Conservation (phyloP, 2,797 vertebrate species). For the Channallabes apus region DNA sequence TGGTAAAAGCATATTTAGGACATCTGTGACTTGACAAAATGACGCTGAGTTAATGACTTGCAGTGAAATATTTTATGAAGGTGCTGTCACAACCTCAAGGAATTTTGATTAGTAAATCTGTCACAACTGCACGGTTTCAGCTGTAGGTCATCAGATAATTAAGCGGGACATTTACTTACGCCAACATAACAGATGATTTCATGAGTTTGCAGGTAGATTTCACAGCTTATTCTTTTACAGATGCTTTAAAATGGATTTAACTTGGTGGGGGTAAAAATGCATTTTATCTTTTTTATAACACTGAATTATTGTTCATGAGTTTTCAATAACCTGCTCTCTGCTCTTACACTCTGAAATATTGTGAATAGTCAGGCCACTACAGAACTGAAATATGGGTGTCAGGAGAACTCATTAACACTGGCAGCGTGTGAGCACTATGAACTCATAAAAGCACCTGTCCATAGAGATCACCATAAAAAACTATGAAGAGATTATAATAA, state of each 20-base stretch:
- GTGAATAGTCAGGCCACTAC: background rate
- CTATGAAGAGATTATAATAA: background rate
- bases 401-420: constrained; percentile 26
- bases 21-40: background rate
- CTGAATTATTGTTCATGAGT: background rate
- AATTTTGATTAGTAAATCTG: background rate
- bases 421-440: background rate
- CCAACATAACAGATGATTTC: background rate
- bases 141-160: background rate
- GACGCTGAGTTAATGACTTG: background rate
- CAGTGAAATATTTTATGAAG: background rate
- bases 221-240: background rate
- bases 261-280: background rate
- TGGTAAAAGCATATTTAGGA: background rate
- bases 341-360: background rate
- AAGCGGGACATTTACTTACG: background rate
- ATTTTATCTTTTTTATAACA: background rate
- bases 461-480: background rate
- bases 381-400: background rate
- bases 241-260: background rate
- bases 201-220: background rate
- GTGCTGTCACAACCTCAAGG: background rate
- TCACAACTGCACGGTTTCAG: background rate
- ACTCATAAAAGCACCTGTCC: constrained; percentile 15
- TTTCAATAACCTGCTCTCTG: background rate